These are phyloP conservation scores for Melanargia galathea DNA, from an alignment of 2,888 invertebrate genomes.

Conservation along the genomic window DNA sequence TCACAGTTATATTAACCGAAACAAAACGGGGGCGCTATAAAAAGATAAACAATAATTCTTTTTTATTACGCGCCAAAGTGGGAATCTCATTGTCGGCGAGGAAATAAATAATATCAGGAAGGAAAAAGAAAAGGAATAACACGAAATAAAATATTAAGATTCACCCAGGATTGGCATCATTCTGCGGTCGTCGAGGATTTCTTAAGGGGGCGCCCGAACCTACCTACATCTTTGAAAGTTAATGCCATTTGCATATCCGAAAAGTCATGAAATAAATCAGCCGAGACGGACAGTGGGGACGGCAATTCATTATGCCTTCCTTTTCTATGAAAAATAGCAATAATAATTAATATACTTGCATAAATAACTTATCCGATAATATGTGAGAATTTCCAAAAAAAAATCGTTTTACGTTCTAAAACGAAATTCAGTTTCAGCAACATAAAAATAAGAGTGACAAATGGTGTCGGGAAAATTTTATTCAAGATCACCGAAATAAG, in stretches of 20 bases:
- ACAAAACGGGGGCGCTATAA: constrained; percentile 76
- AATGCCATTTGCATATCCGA: constrained; percentile 82
- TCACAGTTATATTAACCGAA: constrained; percentile 71
- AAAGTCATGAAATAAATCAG: constrained; percentile 82
- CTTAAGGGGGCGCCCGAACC: constrained; percentile 65
- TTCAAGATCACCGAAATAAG: constrained; percentile 59
- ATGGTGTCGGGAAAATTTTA: constrained; percentile 46
- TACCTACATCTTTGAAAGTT: constrained; percentile 78
- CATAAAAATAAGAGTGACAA: constrained; percentile 35
- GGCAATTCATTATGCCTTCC: constrained; percentile 72
- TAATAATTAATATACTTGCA: constrained; percentile 65
- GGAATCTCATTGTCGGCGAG: constrained; percentile 81
- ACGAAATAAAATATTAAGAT: constrained; percentile 83
- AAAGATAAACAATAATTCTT: constrained; percentile 82
- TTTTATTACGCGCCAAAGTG: constrained; percentile 81
- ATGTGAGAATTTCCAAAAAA: neutral
- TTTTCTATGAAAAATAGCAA: constrained; percentile 73
- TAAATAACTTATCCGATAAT: constrained; percentile 53
- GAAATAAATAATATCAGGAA: constrained; percentile 80
- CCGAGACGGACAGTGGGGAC: constrained; percentile 77
- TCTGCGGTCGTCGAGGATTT: constrained; percentile 75
- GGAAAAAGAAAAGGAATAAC: constrained; percentile 79
- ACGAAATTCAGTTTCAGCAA: neutral
- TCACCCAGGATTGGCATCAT: constrained; percentile 81
- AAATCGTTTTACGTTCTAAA: neutral